phyloP scores from a whole-genome alignment of 2,888 invertebrate species.

The Agrypnus murinus region DNA sequence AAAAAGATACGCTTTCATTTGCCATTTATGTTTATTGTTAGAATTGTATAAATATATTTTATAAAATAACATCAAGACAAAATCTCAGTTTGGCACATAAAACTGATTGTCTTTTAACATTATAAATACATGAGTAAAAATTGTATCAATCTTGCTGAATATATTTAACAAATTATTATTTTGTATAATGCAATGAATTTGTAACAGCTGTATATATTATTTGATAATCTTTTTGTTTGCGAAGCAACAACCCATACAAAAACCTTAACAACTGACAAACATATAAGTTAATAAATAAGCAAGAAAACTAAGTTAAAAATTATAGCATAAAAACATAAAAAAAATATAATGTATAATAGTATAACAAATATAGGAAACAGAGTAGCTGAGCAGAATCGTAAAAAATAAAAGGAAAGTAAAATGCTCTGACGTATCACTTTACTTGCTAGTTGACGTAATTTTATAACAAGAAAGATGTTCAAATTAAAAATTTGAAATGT shows the following conservation, averaged over 20 bases:
- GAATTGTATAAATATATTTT: conserved; percentile 48
- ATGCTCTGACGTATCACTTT: conserved; percentile 45
- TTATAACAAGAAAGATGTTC: conserved; percentile 20
- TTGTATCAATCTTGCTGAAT: conserved; percentile 7
- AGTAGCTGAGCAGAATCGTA: conserved; percentile 45
- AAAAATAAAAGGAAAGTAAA: conserved; percentile 31
- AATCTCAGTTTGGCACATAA: conserved; percentile 16
- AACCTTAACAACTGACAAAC: conserved; percentile 52
- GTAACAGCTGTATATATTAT: conserved; percentile 28
- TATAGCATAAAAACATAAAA: conserved; percentile 51
- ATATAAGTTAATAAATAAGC: conserved; percentile 56
- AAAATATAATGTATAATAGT: conserved; percentile 12
- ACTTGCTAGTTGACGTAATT: background rate
- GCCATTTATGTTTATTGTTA: conserved; percentile 51
- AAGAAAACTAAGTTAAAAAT: conserved; percentile 47
- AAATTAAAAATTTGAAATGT: conserved; percentile 5
- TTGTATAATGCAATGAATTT: conserved; percentile 15
- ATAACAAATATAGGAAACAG: conserved; percentile 47
- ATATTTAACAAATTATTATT: conserved; percentile 30
- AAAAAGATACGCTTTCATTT: too few relatives aligned
- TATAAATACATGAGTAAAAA: conserved; percentile 27
- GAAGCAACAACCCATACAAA: conserved; percentile 56
- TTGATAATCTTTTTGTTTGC: conserved; percentile 33
- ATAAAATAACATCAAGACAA: conserved; percentile 46
- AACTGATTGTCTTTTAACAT: conserved; percentile 27